Evolutionary conservation across 2,113 vertebrate species (phyloP), one percentile per base, ranked within the genome.

Genomic region (Equus przewalskii): DNA sequence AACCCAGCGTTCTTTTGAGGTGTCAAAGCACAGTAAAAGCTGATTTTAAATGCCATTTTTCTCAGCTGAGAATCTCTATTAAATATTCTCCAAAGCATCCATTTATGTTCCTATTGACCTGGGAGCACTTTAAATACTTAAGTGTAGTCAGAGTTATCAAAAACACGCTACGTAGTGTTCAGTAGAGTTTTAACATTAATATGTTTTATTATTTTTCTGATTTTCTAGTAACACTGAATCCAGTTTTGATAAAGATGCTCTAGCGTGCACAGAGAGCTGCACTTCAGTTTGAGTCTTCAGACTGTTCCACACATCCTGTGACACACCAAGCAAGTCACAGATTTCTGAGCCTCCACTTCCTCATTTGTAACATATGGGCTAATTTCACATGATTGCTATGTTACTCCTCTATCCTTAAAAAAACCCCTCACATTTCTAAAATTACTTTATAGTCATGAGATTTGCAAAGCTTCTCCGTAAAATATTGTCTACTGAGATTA

Each of bases 1-100:
- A 82, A 87, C 49, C 16, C 75, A 26, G 72, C 64, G 14, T 49
- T 84, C 44, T 89, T 98, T 62, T 41, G 67, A 72, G 10, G 8
- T 49, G 51, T 89, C 60, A 96, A 95, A 82, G 86, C n/a, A 82
- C 19, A 89, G 33, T 79, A 82, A 93, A 95, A 86, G 4, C 22
- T 51, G 28, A 89, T 36, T 89, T 60, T 65, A 58, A 41, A 26
- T 90, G 24, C 6, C 13, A 26, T 87, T 94, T 86, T 67, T 82
- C 72, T 96, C 26, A 89, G 51, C 36, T 76, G n/a, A 89, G 56
- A 89, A 91, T 67, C 51, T 87, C 60, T 44, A 21, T 67, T 62
- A 94, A 81, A 86, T 92, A 22, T 46, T 86, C 28, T 96, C 49
- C 26, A 82, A 49, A 96, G 67, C 56, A 92, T 49, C 56, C 21